Conservation (phyloP, 2,888 invertebrate species). For the Chloroclystis v-ata region DNA sequence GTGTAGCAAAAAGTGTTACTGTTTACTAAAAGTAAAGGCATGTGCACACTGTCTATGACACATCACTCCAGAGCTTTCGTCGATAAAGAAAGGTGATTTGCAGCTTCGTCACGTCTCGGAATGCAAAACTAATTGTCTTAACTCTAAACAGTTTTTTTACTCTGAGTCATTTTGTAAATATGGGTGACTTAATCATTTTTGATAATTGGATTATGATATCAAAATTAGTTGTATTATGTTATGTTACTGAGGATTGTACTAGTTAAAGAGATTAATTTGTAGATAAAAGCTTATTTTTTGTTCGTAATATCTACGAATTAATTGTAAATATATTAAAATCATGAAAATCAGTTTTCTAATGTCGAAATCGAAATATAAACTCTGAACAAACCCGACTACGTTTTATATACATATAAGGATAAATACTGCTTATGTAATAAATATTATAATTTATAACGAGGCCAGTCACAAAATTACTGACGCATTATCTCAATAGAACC, state of each 20-base stretch:
- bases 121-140: slow-evolving; percentile 31
- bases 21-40: slow-evolving; percentile 13
- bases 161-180: slow-evolving; percentile 19
- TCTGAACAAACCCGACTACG: too few relatives aligned
- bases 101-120: slow-evolving; percentile 38
- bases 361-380: too few relatives aligned
- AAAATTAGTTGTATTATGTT: too few relatives aligned
- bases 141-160: slow-evolving; percentile 9
- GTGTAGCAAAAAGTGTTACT: background rate
- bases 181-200: background rate
- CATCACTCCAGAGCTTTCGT: slow-evolving; percentile 13
- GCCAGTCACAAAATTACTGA: background rate
- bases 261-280: too few relatives aligned
- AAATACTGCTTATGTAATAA: too few relatives aligned
- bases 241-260: too few relatives aligned
- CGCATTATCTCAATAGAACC: slow-evolving; percentile 1
- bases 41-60: slow-evolving; percentile 18
- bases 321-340: too few relatives aligned
- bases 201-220: slow-evolving; percentile 1
- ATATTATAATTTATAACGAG: too few relatives aligned
- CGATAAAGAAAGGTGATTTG: slow-evolving; percentile 41
- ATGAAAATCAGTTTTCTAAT: too few relatives aligned
- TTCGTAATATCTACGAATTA: too few relatives aligned
- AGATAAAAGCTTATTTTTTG: too few relatives aligned
- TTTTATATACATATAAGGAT: too few relatives aligned